phyloP scores from a whole-genome alignment of 2,797 vertebrate species.

The Sciaenops ocellatus region DNA sequence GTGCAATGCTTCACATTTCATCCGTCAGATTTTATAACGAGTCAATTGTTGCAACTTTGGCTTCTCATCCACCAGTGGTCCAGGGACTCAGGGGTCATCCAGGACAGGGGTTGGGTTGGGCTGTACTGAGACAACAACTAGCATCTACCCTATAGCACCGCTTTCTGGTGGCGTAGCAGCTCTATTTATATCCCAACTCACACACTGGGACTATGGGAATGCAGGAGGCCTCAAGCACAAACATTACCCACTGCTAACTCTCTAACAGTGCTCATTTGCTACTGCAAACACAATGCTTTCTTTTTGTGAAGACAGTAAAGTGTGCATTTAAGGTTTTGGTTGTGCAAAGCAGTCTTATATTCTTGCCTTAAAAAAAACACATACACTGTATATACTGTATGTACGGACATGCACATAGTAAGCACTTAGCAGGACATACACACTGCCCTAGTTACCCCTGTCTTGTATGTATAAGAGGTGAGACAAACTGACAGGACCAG shows the following conservation, averaged over 20 bases:
- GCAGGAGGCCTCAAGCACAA: constrained; percentile 73
- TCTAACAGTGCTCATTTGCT: constrained; percentile 55
- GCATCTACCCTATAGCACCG: constrained; percentile 60
- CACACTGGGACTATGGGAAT: constrained; percentile 70
- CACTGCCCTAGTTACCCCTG: constrained; percentile 45
- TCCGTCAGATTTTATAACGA: constrained; percentile 40
- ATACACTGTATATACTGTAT: neutral
- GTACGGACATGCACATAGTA: constrained; percentile 8
- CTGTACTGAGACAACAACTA: constrained; percentile 38
- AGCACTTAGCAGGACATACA: constrained; percentile 24
- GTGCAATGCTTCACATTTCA: constrained; percentile 31
- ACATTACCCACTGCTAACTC: constrained; percentile 57
- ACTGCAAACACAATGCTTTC: constrained; percentile 46
- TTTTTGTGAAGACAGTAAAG: constrained; percentile 10
- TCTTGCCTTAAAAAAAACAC: neutral
- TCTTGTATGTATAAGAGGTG: constrained; percentile 40
- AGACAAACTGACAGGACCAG: constrained; percentile 63
- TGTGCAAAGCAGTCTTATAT: neutral
- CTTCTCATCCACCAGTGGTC: constrained; percentile 8
- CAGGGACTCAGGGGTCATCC: constrained; percentile 52
- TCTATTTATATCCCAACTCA: constrained; percentile 78
- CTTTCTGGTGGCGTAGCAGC: constrained; percentile 66
- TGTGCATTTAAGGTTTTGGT: neutral
- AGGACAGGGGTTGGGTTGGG: constrained; percentile 50
- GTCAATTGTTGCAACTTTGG: constrained; percentile 40